Evolutionary conservation across 2,113 vertebrate species (phyloP).

Genomic region (Odocoileus virginianus): DNA sequence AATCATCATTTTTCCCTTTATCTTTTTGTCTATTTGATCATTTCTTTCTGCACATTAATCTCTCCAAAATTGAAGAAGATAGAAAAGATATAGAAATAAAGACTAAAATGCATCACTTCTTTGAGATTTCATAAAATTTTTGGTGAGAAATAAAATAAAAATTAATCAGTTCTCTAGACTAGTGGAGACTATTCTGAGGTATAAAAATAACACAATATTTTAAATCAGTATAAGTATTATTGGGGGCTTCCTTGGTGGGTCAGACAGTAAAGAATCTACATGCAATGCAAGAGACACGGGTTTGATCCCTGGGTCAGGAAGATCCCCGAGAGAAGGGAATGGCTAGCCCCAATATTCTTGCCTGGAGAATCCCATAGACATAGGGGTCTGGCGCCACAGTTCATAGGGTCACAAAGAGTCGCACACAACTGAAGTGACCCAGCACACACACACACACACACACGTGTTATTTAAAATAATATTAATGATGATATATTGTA

Average conservation of each 20-base stretch:
- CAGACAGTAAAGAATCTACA: neutral
- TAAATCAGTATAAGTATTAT: neutral
- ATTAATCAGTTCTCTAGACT: neutral
- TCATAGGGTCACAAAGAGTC: neutral
- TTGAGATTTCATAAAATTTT: neutral
- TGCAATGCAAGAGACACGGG: rapidly evolving
- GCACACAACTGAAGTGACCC: neutral
- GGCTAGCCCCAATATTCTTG: neutral
- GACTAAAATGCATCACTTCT: neutral
- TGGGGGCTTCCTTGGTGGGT: neutral
- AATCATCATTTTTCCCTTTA: neutral
- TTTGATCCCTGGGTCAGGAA: neutral
- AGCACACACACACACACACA: neutral
- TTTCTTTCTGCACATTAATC: neutral
- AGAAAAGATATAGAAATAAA: neutral
- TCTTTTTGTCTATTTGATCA: neutral
- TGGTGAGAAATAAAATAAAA: neutral
- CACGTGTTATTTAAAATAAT: neutral
- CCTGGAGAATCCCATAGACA: neutral
- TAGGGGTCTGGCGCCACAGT: neutral
- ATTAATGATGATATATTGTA: neutral
- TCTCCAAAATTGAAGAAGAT: neutral
- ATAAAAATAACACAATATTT: neutral
- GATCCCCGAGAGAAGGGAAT: neutral
- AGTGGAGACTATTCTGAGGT: neutral